phyloP scores from a whole-genome alignment of 2,113 vertebrate genomes.

The Pyrgilauda ruficollis region DNA sequence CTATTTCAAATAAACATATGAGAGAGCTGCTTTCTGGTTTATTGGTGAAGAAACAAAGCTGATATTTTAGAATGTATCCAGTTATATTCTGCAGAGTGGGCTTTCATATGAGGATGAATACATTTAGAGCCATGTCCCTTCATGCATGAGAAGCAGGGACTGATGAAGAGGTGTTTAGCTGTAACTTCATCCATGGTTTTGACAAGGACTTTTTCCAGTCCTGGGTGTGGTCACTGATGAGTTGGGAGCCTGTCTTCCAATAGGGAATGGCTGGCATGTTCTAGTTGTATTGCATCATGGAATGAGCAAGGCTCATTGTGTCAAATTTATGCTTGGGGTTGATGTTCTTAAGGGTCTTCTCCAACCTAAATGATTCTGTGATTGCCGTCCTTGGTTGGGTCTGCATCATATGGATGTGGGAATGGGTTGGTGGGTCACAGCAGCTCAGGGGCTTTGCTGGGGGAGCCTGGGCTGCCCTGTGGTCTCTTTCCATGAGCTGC shows the following conservation, averaged over 20 bases:
- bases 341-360: not conserved
- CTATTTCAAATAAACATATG: conserved; percentile 40
- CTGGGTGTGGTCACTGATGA: not conserved
- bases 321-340: not conserved
- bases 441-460: rapidly evolving
- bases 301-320: not conserved
- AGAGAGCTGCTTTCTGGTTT: conserved; percentile 29
- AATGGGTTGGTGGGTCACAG: not conserved
- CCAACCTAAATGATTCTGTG: not conserved
- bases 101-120: not conserved
- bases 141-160: not conserved
- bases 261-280: not conserved
- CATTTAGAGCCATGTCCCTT: not conserved
- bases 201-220: not conserved
- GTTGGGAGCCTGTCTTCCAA: not conserved
- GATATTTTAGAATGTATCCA: conserved; percentile 27
- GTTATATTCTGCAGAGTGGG: conserved; percentile 5
- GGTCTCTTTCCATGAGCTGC: not conserved
- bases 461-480: not conserved
- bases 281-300: not conserved
- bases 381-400: not conserved
- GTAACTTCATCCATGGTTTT: not conserved
- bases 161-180: not conserved
- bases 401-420: not conserved
- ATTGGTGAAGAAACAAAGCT: conserved; percentile 43